phyloP scores from a whole-genome alignment of 2,888 invertebrate species.

The Sialis fuliginosa region DNA sequence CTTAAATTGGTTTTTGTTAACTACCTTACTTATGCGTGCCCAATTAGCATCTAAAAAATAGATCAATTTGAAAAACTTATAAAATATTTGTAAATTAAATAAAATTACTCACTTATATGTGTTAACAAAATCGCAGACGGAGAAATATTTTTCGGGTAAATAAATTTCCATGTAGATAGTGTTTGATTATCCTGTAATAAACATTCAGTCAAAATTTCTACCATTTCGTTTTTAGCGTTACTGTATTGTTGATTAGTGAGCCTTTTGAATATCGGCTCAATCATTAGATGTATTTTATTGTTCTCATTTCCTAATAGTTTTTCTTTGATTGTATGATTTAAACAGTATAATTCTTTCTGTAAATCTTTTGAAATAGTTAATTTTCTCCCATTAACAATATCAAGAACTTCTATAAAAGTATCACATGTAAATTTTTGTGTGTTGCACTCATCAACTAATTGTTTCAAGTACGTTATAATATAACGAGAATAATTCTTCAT shows the following conservation, averaged over 20 bases:
- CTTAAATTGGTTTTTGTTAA: slow-evolving; percentile 25
- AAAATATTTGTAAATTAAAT: slow-evolving; percentile 8
- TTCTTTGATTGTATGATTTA: slow-evolving; percentile 22
- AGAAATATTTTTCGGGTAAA: slow-evolving; percentile 44
- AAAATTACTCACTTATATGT: slow-evolving; percentile 32
- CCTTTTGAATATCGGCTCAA: slow-evolving; percentile 47
- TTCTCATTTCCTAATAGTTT: slow-evolving; percentile 19
- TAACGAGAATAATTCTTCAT: slow-evolving; percentile 50
- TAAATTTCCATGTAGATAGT: slow-evolving; percentile 46
- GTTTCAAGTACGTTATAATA: slow-evolving; percentile 40
- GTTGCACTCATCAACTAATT: slow-evolving; percentile 18
- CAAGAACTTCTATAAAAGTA: slow-evolving; percentile 40
- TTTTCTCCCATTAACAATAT: slow-evolving; percentile 36
- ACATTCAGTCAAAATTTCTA: slow-evolving; percentile 40
- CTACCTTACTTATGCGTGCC: slow-evolving; percentile 18
- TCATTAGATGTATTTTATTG: slow-evolving; percentile 26
- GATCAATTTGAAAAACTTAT: slow-evolving; percentile 9
- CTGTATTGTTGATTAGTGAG: slow-evolving; percentile 33
- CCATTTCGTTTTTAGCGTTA: slow-evolving; percentile 30
- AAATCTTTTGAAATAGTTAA: slow-evolving; percentile 34
- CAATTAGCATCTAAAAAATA: slow-evolving; percentile 24
- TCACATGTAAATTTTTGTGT: slow-evolving; percentile 20
- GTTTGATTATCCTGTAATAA: slow-evolving; percentile 37
- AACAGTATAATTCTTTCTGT: slow-evolving; percentile 32
- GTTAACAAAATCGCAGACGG: slow-evolving; percentile 47